Evolutionary conservation across 1,140 invertebrate species (phyloP), one percentile per base, ranked within the genome.

Genomic region (Drosophila sproati): DNA sequence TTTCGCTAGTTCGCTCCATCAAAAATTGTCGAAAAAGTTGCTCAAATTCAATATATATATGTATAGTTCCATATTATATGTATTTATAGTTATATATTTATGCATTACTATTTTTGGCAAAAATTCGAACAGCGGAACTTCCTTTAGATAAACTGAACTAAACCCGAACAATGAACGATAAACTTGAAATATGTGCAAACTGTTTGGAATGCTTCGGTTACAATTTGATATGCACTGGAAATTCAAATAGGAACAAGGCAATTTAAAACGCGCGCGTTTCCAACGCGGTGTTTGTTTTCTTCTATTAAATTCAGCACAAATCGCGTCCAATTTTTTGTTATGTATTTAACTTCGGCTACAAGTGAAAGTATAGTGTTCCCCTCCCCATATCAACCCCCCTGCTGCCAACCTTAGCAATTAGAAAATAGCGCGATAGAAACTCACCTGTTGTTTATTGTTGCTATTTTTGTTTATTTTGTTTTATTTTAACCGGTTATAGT

Each of bases 321-420:
- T 20, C 20, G 20, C 20, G 20, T 20, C 20, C 20, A 20, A 20
- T 20, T 20, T 20, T 1, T 20, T 20, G 0, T 20, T 1, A 20
- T 20, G 20, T 20, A 20, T 20, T 20, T 68, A 41, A 59, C 56
- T 34, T 12, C 35, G 45, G 10, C 34, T 54, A 34, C 6, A 60
- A 54, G 71, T 73, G 71, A 69, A 73, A 73, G 64, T 55, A 56
- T 41, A 59, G 47, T 68, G 48, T 60, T 39, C 48, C 4, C n/a
- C 20, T 28, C 5, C 31, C 32, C 35, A 28, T 4, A 28, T 8
- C 3, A 3, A 10, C 48, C 5, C 7, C 67, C 20, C 20, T 20
- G 20, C 20, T 20, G 0, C 1, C 20, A 20, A 20, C 20, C 20
- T 2, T 2, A 20, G 20, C 20, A 20, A 20, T 20, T 20, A 20